Evolutionary conservation across 64 coral and sea anemone species (phyloP).

Genomic region (Platygyra sinensis): DNA sequence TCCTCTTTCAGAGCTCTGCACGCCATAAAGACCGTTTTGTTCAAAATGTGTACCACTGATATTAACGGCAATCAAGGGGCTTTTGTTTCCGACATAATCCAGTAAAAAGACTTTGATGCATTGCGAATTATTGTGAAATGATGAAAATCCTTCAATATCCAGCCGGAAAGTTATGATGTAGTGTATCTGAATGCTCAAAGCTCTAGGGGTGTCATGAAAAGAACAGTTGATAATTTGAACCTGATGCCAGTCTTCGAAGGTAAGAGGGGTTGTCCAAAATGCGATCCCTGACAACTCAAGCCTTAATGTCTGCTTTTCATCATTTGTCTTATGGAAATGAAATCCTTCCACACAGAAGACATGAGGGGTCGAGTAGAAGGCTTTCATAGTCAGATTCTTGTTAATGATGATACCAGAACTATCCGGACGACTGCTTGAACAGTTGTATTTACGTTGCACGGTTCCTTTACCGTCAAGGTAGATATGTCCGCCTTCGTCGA

Average conservation of each 20-base stretch:
- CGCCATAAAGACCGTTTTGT: background rate
- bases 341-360: background rate
- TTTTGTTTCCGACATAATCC: too few species aligned
- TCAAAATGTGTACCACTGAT: background rate
- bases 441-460: background rate
- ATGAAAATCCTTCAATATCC: background rate
- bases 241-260: background rate
- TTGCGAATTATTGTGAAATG: slow-evolving; percentile 1
- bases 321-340: background rate
- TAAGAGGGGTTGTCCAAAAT: background rate
- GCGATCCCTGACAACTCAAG: background rate
- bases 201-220: background rate
- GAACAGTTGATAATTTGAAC: slow-evolving; percentile 1
- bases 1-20: background rate
- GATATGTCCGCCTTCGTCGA: background rate
- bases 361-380: background rate
- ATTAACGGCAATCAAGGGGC: background rate
- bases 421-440: background rate
- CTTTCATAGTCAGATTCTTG: background rate
- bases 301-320: background rate
- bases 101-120: background rate
- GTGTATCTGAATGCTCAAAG: background rate
- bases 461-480: background rate
- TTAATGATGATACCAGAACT: background rate
- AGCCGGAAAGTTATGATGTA: background rate